Base-by-base conservation (phyloP, 2,113 vertebrate genomes). In the Psilopsiagon aurifrons region DNA sequence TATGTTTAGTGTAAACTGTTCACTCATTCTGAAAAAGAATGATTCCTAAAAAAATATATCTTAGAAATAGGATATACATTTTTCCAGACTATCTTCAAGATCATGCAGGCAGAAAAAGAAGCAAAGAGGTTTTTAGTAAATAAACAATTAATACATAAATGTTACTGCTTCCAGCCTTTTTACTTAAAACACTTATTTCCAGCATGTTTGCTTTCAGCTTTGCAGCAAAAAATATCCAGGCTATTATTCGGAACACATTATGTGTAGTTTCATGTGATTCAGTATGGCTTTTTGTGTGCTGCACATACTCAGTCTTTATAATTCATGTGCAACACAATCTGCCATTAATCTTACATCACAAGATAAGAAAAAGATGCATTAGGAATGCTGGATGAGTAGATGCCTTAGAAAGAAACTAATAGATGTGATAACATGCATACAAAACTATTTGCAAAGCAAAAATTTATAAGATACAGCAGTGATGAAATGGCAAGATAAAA, bases 331-430 rank as follows among this genome's bases (percentile, higher is more conserved):
- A 96, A 93, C 76, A 67, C 59, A 92, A 46, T 83, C 63, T 91
- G 29, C 57, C 87, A 83, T 94, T 95, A 94, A 91, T 95, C 64
- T 90, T 91, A 84, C 37, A 62, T 63, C 2, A 11, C 7, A 55
- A 93, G 94, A 90, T 90, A 97, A 95, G 64, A 88, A 91, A 57
- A 29, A 89, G 41, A 83, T 19, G 5, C 17, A 73, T 78, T 81
- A 73, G 33, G 39, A 85, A 94, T 90, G 43, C 29, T 41, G 33
- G 33, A 20, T 41, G 57, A 90, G 71, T 88, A 92, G 84, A 80
- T 52, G 69, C 19, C 64, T 82, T 66, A 94, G 73, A 96, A 94
- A 9, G 35, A 79, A 84, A n/a, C 23, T 70, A 90, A 64, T 37
- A 79, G 35, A 63, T 86, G 43, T 92, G 78, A 74, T 77, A 84